Evolutionary conservation across 2,113 vertebrate species (phyloP).

Genomic region (Oncorhynchus clarkii): DNA sequence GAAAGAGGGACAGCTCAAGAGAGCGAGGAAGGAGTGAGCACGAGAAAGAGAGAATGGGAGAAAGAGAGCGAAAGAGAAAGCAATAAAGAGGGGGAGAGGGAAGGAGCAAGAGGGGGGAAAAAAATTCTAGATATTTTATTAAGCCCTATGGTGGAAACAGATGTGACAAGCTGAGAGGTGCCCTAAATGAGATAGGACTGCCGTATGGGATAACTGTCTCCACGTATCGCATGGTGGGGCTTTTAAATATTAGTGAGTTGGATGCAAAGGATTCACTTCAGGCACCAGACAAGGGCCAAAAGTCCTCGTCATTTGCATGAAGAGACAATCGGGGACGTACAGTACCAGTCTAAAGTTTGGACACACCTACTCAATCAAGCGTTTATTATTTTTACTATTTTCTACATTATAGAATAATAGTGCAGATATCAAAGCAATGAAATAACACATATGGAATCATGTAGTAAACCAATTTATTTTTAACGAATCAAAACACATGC

Average conservation of each 20-base stretch:
- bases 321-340: too few species aligned
- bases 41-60: conserved; percentile 24
- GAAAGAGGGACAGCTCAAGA: neutral
- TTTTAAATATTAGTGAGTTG: neutral
- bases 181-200: neutral
- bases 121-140: conserved; percentile 29
- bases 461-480: too few species aligned
- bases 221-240: conserved; percentile 6
- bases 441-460: too few species aligned
- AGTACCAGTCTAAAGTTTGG: too few species aligned
- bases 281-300: too few species aligned
- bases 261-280: too few species aligned
- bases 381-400: too few species aligned
- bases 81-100: neutral
- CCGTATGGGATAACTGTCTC: neutral
- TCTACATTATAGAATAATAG: too few species aligned
- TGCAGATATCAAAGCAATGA: too few species aligned
- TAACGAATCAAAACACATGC: too few species aligned
- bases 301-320: too few species aligned
- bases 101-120: neutral
- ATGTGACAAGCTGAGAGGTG: conserved; percentile 23
- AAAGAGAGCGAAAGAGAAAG: conserved; percentile 38
- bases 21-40: neutral
- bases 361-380: too few species aligned
- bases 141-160: conserved; percentile 13